Percentiles rank a stretch among this genome's conserved stretches.
Conservation (phyloP, 2,888 invertebrate species). For the Taenaris catops region DNA sequence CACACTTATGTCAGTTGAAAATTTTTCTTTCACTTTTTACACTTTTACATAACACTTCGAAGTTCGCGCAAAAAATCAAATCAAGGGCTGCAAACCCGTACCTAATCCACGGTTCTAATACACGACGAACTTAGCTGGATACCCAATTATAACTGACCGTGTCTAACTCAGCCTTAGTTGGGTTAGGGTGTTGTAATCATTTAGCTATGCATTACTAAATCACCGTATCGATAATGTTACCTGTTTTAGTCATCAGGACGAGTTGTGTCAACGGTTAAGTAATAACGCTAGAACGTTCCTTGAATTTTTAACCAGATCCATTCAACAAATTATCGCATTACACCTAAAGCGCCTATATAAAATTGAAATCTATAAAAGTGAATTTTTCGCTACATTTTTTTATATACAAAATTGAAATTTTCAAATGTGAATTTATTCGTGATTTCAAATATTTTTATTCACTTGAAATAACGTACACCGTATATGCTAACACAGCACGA, state of each 20-base stretch:
- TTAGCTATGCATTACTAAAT: slow-evolving; percentile 44
- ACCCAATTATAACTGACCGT: slow-evolving; percentile 57
- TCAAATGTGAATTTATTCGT: too few relatives aligned
- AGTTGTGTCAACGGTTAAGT: slow-evolving; percentile 26
- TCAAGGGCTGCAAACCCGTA: slow-evolving; percentile 2
- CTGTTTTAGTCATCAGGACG: slow-evolving; percentile 26
- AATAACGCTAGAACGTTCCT: slow-evolving; percentile 20
- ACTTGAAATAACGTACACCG: too few relatives aligned
- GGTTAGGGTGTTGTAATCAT: slow-evolving; percentile 51
- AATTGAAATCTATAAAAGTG: too few relatives aligned
- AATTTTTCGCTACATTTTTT: too few relatives aligned
- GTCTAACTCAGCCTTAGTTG: slow-evolving; percentile 36
- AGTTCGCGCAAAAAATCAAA: background rate
- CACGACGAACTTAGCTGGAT: slow-evolving; percentile 53
- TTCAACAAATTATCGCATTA: background rate
- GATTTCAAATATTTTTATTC: too few relatives aligned
- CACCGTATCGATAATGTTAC: slow-evolving; percentile 29
- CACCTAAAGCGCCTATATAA: too few relatives aligned
- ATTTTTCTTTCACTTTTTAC: slow-evolving; percentile 1
- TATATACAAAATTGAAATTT: background rate
- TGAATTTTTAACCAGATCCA: slow-evolving; percentile 7
- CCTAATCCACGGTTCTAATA: slow-evolving; percentile 28
- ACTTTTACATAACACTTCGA: background rate
- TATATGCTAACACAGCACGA: background rate
- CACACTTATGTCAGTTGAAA: background rate